phyloP scores from a whole-genome alignment of 2,888 invertebrate species.

The Sialis lutaria region DNA sequence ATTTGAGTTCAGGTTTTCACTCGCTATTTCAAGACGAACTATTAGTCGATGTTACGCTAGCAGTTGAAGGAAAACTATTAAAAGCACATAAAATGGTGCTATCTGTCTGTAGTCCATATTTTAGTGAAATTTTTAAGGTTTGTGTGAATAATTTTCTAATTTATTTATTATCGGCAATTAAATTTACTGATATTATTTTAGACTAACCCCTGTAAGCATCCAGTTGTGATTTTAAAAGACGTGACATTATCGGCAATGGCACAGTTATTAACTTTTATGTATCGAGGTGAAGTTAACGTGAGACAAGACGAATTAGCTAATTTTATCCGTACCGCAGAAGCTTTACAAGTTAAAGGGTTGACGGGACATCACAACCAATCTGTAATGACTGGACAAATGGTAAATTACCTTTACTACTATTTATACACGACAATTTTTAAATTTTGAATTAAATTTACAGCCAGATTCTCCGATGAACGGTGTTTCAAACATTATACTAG shows the following conservation, averaged over 20 bases:
- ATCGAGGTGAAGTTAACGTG: constrained; percentile 34
- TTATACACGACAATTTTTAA: not conserved
- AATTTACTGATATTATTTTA: constrained; percentile 20
- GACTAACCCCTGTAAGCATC: constrained; percentile 46
- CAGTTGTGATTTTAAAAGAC: constrained; percentile 40
- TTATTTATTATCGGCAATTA: too few relatives aligned
- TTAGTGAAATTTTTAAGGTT: constrained; percentile 37
- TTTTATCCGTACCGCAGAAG: constrained; percentile 4
- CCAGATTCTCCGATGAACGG: not conserved
- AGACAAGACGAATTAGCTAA: constrained; percentile 4
- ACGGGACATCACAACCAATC: not conserved
- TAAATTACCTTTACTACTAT: not conserved
- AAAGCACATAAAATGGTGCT: constrained; percentile 55
- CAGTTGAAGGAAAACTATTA: constrained; percentile 32
- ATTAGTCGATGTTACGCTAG: constrained; percentile 4
- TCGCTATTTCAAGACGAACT: constrained; percentile 5
- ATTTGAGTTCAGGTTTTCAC: constrained; percentile 47
- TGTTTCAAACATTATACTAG: not conserved
- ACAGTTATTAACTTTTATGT: constrained; percentile 38
- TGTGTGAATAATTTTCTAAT: not conserved
- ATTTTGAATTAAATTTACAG: not conserved
- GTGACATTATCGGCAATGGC: constrained; percentile 35
- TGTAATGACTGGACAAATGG: too few relatives aligned
- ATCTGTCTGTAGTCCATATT: constrained; percentile 53
- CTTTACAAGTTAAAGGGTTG: constrained; percentile 4